Evolutionary conservation across 1,140 invertebrate species (phyloP).

Genomic region (Gyrodactylus salaris): DNA sequence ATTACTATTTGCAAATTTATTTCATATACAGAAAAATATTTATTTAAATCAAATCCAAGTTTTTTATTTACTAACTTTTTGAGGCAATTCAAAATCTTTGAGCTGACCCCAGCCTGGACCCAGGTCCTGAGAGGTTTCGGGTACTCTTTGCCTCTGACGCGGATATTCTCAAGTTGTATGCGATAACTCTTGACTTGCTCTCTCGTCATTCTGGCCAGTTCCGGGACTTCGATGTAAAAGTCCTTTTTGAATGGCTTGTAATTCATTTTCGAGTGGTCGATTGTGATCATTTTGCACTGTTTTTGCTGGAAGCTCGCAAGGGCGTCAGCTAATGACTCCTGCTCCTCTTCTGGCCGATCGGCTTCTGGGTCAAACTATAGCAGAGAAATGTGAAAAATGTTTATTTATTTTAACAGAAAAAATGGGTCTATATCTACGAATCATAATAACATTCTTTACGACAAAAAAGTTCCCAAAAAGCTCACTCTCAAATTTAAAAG

Average conservation of each 20-base stretch:
- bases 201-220: constrained; percentile 50
- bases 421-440: too few species aligned
- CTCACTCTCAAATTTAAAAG: too few species aligned
- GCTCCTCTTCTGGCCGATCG: background rate
- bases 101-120: constrained; percentile 89
- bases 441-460: too few species aligned
- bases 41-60: constrained; percentile 17
- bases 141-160: constrained; percentile 38
- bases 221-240: constrained; percentile 76
- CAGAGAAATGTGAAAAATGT: too few species aligned
- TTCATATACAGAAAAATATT: background rate
- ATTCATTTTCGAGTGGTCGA: constrained; percentile 24
- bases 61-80: constrained; percentile 35
- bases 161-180: constrained; percentile 29
- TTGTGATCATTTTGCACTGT: constrained; percentile 11
- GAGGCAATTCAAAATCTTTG: constrained; percentile 66
- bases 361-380: background rate
- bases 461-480: too few species aligned
- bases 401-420: too few species aligned
- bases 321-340: background rate
- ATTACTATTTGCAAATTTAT: too few species aligned
- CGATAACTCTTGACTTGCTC: constrained; percentile 36
- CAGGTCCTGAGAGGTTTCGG: constrained; percentile 78
- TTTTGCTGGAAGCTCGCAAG: background rate
- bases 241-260: constrained; percentile 65